These are phyloP conservation scores for Pseudorhiza aurosa DNA, from an alignment of 30 jellyfish, hydroid and myxozoan genomes.

Conservation along the genomic window DNA sequence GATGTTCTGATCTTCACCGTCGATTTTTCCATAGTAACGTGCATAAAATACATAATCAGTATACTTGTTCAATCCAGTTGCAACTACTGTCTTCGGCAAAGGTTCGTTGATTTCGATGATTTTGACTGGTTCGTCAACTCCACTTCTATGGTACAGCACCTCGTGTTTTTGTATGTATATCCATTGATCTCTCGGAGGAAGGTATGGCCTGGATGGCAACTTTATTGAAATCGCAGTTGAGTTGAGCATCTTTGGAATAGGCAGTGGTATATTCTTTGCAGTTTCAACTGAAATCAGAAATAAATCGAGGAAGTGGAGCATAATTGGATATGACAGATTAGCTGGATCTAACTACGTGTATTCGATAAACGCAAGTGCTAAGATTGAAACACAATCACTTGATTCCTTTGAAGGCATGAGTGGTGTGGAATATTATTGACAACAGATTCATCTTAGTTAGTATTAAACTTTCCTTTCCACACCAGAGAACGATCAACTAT, in stretches of 20 bases:
- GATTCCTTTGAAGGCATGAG: no score
- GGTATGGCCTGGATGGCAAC: conserved; percentile 2
- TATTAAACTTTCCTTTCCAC: no score
- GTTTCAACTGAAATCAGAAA: conserved; percentile 3
- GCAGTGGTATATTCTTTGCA: conserved; percentile 4
- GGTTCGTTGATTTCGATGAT: not conserved
- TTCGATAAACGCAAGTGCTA: no score
- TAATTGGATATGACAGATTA: no score
- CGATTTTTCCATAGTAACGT: conserved; percentile 9
- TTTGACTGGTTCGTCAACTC: not conserved
- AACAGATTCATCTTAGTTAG: no score
- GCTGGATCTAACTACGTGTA: no score
- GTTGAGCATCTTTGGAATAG: conserved; percentile 4
- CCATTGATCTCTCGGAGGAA: conserved; percentile 23
- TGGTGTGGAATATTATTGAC: no score
- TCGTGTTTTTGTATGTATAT: not conserved
- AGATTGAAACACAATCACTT: no score
- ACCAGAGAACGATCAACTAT: no score
- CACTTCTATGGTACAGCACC: conserved; percentile 1
- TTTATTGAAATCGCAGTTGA: conserved; percentile 1
- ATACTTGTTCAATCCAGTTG: conserved; percentile 7
- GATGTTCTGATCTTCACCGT: conserved; percentile 6
- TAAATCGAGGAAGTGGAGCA: no score
- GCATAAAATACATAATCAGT: conserved; percentile 31
- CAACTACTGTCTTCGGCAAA: conserved; percentile 21